These are phyloP conservation scores for Anarsia innoxiella DNA, from an alignment of 2,888 invertebrate species.

Conservation along the genomic window DNA sequence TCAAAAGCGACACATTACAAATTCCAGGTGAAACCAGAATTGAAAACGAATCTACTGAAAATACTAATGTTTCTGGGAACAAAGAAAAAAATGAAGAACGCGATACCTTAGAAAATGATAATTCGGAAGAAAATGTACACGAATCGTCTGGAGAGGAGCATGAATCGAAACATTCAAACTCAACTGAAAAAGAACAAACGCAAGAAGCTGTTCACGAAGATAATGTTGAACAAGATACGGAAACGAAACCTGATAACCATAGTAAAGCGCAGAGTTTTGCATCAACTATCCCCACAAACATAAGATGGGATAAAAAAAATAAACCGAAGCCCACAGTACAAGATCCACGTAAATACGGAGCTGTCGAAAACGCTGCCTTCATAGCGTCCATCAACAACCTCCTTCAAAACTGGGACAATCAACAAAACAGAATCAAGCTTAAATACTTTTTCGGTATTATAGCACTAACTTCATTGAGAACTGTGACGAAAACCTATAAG, in stretches of 20 bases:
- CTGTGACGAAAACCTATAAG: slow-evolving; percentile 18
- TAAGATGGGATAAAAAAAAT: neutral
- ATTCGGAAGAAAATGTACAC: too few relatives aligned
- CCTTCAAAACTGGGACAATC: slow-evolving; percentile 18
- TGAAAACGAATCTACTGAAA: too few relatives aligned
- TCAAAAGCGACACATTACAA: neutral
- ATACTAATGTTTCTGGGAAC: too few relatives aligned
- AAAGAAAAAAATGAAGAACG: too few relatives aligned
- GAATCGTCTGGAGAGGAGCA: too few relatives aligned
- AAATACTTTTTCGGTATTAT: slow-evolving; percentile 22
- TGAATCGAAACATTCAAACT: too few relatives aligned
- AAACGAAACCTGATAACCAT: neutral
- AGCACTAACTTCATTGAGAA: slow-evolving; percentile 21
- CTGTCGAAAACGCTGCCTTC: slow-evolving; percentile 21
- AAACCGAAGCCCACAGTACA: neutral
- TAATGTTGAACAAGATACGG: neutral
- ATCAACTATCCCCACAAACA: neutral
- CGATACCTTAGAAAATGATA: too few relatives aligned
- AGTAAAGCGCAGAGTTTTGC: too few relatives aligned
- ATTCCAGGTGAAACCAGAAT: neutral
- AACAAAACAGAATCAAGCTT: slow-evolving; percentile 12
- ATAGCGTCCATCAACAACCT: slow-evolving; percentile 18
- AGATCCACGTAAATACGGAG: slow-evolving; percentile 8
- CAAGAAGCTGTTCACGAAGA: too few relatives aligned
- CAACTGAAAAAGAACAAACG: too few relatives aligned